A percentile compares a stretch with the other conserved stretches of the same genome.
phyloP scores from a whole-genome alignment of 2,797 vertebrate species.

The Falco novaeseelandiae region DNA sequence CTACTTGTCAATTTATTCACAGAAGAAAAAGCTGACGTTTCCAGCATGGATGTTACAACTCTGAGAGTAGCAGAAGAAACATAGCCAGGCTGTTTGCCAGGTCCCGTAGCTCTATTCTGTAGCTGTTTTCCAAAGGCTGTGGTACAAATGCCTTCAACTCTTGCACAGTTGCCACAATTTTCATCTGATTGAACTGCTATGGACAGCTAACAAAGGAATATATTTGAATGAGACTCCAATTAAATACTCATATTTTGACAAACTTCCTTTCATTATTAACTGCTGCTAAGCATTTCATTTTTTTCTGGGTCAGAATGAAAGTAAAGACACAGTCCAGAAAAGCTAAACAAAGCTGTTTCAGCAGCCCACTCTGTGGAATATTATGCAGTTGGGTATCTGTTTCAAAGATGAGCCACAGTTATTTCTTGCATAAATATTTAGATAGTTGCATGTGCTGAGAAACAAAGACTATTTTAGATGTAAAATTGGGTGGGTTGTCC shows the following conservation, averaged over 20 bases:
- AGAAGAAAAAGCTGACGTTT: not conserved
- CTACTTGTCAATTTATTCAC: constrained; percentile 12
- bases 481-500: not conserved
- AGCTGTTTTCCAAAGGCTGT: constrained; percentile 18
- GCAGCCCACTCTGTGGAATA: not conserved
- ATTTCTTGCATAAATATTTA: constrained; percentile 64
- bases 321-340: constrained; percentile 22
- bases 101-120: not conserved
- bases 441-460: constrained; percentile 34
- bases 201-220: constrained; percentile 34
- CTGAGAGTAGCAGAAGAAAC: not conserved
- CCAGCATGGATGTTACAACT: not conserved
- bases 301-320: constrained; percentile 8
- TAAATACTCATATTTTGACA: constrained; percentile 47
- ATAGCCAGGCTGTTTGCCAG: constrained; percentile 21
- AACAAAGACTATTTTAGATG: constrained; percentile 17
- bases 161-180: constrained; percentile 36
- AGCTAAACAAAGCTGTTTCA: constrained; percentile 53
- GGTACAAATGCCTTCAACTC: constrained; percentile 16
- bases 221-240: constrained; percentile 16
- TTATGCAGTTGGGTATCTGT: constrained; percentile 21
- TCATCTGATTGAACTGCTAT: not conserved
- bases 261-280: constrained; percentile 23
- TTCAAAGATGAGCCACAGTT: constrained; percentile 40
- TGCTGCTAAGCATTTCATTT: constrained; percentile 6